Conservation (phyloP, 2,113 vertebrate species). For the Loxodonta africana region DNA sequence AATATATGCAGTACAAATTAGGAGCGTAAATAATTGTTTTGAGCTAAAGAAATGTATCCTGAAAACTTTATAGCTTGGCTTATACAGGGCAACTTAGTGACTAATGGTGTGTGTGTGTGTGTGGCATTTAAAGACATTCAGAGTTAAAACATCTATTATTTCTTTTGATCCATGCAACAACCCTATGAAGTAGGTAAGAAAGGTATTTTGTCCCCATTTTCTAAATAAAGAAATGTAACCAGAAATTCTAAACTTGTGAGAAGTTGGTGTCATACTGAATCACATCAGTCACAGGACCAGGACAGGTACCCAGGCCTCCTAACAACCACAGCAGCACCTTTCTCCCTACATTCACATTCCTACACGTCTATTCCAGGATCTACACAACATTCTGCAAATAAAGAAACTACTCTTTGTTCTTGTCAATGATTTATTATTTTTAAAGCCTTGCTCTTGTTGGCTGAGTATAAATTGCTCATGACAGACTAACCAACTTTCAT, state of each 20-base stretch:
- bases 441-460: background rate
- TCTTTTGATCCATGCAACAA: constrained; percentile 10
- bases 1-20: background rate
- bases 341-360: background rate
- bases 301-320: background rate
- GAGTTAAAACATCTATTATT: constrained; percentile 4
- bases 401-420: background rate
- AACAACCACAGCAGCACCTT: background rate
- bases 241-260: background rate
- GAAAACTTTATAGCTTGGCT: background rate
- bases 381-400: background rate
- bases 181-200: background rate
- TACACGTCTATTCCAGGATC: background rate
- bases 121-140: background rate
- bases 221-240: constrained; percentile 34
- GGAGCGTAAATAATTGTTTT: background rate
- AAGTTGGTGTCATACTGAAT: background rate
- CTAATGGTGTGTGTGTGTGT: background rate
- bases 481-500: constrained; percentile 57
- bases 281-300: constrained; percentile 42
- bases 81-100: background rate
- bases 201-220: background rate
- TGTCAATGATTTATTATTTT: background rate
- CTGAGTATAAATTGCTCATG: constrained; percentile 51
- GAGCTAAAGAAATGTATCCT: background rate